Evolutionary conservation across 2,113 vertebrate genomes (phyloP).

Genomic region (Aspidoscelis tigris): DNA sequence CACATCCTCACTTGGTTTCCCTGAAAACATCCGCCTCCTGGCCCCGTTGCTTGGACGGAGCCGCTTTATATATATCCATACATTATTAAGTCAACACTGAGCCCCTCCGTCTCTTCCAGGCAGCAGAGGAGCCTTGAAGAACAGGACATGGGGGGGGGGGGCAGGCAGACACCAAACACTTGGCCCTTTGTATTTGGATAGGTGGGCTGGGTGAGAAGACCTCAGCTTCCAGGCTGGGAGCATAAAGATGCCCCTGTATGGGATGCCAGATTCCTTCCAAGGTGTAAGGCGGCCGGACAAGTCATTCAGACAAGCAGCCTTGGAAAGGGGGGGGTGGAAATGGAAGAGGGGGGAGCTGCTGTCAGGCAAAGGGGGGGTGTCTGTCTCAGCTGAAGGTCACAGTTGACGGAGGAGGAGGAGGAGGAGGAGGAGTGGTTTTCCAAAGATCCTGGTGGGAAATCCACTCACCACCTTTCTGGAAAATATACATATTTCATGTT

Average conservation of each 20-base stretch:
- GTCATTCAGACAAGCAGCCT: constrained; percentile 10
- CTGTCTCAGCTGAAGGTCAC: background rate
- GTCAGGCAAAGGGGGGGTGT: background rate
- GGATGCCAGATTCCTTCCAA: constrained; percentile 37
- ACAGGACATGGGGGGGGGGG: background rate
- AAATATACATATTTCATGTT: too few species aligned
- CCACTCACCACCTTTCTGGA: too few species aligned
- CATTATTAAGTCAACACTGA: constrained; percentile 38
- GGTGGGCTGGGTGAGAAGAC: constrained; percentile 21
- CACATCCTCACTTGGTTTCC: constrained; percentile 77
- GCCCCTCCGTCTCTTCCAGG: constrained; percentile 16
- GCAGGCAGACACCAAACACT: constrained; percentile 45
- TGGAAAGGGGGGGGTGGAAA: background rate
- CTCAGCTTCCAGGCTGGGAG: constrained; percentile 11
- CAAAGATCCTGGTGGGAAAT: background rate
- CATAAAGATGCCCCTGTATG: constrained; percentile 40
- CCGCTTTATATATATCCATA: constrained; percentile 38
- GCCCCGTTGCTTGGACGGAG: constrained; percentile 5
- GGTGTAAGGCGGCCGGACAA: constrained; percentile 31
- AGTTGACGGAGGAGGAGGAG: background rate
- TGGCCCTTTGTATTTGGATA: constrained; percentile 45
- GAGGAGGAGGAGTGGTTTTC: background rate
- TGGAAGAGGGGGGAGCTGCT: background rate
- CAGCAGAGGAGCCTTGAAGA: background rate
- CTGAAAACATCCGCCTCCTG: constrained; percentile 82